These are phyloP conservation scores for Hemithea aestivaria DNA, from an alignment of 2,888 invertebrate genomes.

Conservation along the genomic window DNA sequence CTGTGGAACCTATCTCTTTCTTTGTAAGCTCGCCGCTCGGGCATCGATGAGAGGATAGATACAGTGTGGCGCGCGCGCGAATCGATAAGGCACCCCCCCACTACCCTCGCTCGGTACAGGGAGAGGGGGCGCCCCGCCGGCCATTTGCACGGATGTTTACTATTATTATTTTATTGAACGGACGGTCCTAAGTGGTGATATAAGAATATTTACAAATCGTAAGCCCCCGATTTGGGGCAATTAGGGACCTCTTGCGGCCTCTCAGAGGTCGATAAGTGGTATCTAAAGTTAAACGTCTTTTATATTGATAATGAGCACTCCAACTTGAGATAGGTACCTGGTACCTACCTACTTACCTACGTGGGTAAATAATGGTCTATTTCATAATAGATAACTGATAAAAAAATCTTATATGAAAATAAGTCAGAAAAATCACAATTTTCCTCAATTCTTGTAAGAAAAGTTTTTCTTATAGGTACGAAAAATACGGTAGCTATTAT, in stretches of 20 bases:
- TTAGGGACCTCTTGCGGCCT: slow-evolving; percentile 37
- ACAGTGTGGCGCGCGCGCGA: slow-evolving; percentile 77
- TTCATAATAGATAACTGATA: too few species aligned
- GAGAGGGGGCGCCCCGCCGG: slow-evolving; percentile 44
- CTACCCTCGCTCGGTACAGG: slow-evolving; percentile 36
- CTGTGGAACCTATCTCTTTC: slow-evolving; percentile 79
- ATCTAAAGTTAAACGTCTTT: slow-evolving; percentile 27
- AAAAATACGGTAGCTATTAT: too few species aligned
- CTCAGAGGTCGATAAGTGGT: slow-evolving; percentile 25
- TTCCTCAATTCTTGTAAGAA: too few species aligned
- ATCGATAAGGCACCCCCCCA: slow-evolving; percentile 59
- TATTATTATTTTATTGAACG: slow-evolving; percentile 79
- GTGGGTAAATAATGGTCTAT: too few species aligned
- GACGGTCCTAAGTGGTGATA: slow-evolving; percentile 68
- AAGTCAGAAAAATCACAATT: too few species aligned
- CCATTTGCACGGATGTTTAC: slow-evolving; percentile 79
- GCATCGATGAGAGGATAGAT: slow-evolving; percentile 78
- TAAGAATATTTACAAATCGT: slow-evolving; percentile 69
- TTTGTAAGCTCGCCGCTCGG: slow-evolving; percentile 75
- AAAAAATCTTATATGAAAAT: too few species aligned
- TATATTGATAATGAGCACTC: slow-evolving; percentile 10
- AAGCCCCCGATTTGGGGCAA: slow-evolving; percentile 51
- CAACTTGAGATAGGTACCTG: not conserved
- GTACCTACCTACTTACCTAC: too few species aligned
- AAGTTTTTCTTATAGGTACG: too few species aligned